These are phyloP conservation scores for Agelastica alni DNA, from an alignment of 2,888 invertebrate species.

Conservation along the genomic window DNA sequence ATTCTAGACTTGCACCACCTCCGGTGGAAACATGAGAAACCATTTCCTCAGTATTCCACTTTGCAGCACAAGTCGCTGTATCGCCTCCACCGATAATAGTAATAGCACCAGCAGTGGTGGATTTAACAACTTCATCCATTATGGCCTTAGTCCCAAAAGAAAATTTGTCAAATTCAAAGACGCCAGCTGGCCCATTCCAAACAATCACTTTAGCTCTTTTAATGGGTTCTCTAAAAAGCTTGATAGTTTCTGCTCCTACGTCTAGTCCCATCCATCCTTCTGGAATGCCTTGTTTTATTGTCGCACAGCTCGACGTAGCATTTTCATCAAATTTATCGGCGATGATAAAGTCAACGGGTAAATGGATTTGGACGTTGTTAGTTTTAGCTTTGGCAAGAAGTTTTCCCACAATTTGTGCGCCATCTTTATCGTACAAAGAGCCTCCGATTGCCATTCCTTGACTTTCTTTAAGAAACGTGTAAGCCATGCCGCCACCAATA, in stretches of 20 bases:
- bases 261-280: constrained; percentile 95
- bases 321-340: constrained; percentile 96
- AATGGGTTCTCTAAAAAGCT: constrained; percentile 81
- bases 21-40: constrained; percentile 95
- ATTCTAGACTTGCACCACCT: constrained; percentile 90
- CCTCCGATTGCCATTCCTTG: constrained; percentile 94
- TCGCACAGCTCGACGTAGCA: constrained; percentile 78
- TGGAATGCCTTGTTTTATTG: constrained; percentile 83
- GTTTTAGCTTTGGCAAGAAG: constrained; percentile 89
- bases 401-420: constrained; percentile 89
- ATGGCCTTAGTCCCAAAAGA: constrained; percentile 86
- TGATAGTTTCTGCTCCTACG: constrained; percentile 84
- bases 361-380: constrained; percentile 89
- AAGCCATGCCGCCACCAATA: constrained; percentile 99
- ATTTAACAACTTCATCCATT: constrained; percentile 93
- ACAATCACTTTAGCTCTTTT: constrained; percentile 71
- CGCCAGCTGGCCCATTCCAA: constrained; percentile 84
- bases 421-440: constrained; percentile 93
- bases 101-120: constrained; percentile 79
- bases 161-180: constrained; percentile 96
- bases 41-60: constrained; percentile 93
- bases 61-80: constrained; percentile 89
- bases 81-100: constrained; percentile 83
- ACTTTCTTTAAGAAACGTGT: constrained; percentile 92
- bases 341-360: constrained; percentile 94